Conservation (phyloP, 1,140 invertebrate species). For the Chrysomallon squamiferum region DNA sequence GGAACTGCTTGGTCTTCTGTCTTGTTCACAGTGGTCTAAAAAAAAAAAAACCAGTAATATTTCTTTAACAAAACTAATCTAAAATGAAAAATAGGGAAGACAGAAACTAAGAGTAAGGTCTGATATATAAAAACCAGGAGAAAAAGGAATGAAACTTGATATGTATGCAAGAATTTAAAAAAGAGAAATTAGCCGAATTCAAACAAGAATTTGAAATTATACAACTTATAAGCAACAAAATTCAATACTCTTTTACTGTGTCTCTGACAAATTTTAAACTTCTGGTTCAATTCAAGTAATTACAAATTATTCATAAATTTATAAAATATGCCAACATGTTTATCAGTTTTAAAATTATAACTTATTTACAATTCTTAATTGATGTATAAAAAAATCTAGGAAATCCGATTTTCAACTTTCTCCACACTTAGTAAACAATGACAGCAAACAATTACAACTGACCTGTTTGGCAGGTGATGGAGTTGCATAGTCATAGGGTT, state of each 20-base stretch:
- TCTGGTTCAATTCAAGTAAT: neutral
- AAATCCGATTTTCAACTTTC: neutral
- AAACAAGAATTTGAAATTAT: too few species aligned
- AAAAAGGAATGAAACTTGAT: too few species aligned
- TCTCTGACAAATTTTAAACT: too few species aligned
- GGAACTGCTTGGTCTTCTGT: neutral
- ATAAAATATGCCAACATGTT: neutral
- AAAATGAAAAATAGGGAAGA: neutral
- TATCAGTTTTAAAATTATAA: neutral
- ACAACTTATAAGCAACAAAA: too few species aligned
- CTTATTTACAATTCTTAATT: neutral
- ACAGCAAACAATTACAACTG: neutral
- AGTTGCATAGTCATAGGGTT: neutral
- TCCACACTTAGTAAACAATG: neutral
- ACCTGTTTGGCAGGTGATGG: neutral
- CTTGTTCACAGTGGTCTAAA: neutral
- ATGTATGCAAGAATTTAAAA: too few species aligned
- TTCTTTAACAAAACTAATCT: neutral
- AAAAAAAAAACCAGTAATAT: neutral
- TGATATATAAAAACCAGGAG: too few species aligned
- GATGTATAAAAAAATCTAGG: neutral
- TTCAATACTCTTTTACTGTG: too few species aligned
- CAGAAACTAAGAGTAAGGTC: too few species aligned
- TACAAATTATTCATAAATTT: neutral
- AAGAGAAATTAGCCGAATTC: too few species aligned